phyloP scores from a whole-genome alignment of 2,113 vertebrate species.

The Podarcis raffonei region DNA sequence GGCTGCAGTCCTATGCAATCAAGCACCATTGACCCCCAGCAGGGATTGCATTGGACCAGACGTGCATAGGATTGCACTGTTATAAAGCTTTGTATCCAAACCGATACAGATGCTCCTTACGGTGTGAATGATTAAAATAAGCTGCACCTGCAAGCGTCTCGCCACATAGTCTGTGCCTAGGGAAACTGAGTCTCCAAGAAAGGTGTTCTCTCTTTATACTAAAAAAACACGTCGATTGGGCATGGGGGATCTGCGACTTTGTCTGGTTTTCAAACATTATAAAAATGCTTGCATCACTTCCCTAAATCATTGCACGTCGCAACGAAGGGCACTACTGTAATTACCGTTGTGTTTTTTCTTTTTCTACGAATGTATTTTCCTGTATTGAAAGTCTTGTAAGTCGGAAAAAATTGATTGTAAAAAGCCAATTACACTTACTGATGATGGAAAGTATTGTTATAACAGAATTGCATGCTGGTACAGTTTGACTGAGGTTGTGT shows the following conservation, averaged over 20 bases:
- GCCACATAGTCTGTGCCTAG: background rate
- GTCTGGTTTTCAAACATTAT: background rate
- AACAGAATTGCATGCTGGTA: conserved; percentile 66
- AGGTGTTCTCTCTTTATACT: background rate
- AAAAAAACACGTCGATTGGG: background rate
- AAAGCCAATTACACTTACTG: conserved; percentile 56
- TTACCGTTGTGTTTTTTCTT: conserved; percentile 59
- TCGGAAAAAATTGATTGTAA: conserved; percentile 67
- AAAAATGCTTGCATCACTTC: background rate
- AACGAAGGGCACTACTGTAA: conserved; percentile 23
- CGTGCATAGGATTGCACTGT: background rate
- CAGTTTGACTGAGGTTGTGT: conserved; percentile 58
- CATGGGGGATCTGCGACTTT: background rate
- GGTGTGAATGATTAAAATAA: conserved; percentile 22
- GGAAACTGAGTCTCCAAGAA: background rate
- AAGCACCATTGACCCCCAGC: background rate
- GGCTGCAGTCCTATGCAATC: background rate
- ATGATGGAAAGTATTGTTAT: conserved; percentile 64
- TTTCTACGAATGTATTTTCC: conserved; percentile 71
- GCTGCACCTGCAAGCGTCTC: conserved; percentile 7
- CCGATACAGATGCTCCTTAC: conserved; percentile 5
- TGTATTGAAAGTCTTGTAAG: conserved; percentile 44
- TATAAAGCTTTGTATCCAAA: conserved; percentile 10
- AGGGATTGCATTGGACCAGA: background rate
- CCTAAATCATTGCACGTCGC: conserved; percentile 31